Base-by-base conservation (phyloP, 2,113 vertebrate species). In the Oxygymnocypris stewartii region DNA sequence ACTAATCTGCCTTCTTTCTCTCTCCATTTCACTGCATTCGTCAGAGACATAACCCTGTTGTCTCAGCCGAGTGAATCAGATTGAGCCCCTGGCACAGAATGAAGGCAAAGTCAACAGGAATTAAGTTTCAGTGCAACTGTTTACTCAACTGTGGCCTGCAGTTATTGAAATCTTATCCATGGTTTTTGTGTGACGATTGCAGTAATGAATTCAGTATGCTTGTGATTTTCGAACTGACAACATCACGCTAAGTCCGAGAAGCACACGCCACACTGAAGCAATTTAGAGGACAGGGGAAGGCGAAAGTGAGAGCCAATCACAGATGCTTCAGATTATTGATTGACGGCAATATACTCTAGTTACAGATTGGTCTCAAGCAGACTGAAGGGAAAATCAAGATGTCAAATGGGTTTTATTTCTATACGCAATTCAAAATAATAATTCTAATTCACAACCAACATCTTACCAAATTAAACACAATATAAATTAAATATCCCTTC, bases 61-160 rank as follows among this genome's bases (percentile, higher is more conserved):
- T 98, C 97, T 97, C 95, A 96, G 96, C 95, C 94, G 94, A 95
- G 94, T 91, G 90, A 97, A 97, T 96, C 96, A 96, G 95, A 98
- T 97, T 96, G 95, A 95, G 96, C 97, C 96, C 94, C 96, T 97
- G 96, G 97, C 97, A 93, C 95, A 95, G 95, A 96, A 96, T 94
- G 96, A 97, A 95, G 97, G 96, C 96, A 97, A 98, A 99, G 97
- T 98, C 97, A 98, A 99, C 97, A 97, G 96, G 98, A 99, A 98
- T 99, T 97, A 97, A 96, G 96, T 99, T 98, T 99, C 97, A 97
- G 96, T 95, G 96, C 96, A 97, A 99, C 97, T 98, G 97, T 99
- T 98, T 99, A 98, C 97, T 98, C 97, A 98, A 99, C 97, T 99
- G 96, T 97, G 97, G 97, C 97, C 97, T 95, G 96, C 95, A 98